Evolutionary conservation across 2,797 vertebrate species (phyloP).

Genomic region (Semotilus atromaculatus): DNA sequence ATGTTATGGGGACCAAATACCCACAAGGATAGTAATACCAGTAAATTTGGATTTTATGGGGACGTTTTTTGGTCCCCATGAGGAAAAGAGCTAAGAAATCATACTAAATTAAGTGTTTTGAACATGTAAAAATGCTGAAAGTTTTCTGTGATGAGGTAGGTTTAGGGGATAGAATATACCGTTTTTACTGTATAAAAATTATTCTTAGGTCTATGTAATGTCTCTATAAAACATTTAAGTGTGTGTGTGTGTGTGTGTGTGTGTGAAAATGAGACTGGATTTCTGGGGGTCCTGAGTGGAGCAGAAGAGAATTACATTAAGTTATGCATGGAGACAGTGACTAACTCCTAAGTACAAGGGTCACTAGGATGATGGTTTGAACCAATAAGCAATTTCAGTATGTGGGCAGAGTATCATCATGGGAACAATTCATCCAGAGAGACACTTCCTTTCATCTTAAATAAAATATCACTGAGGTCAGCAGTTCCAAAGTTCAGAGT

Average conservation of each 20-base stretch:
- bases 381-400: constrained; percentile 36
- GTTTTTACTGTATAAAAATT: too few species aligned
- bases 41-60: too few species aligned
- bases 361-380: constrained; percentile 43
- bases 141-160: too few species aligned
- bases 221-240: too few species aligned
- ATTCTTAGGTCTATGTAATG: too few species aligned
- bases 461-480: background rate
- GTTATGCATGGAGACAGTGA: constrained; percentile 52
- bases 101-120: too few species aligned
- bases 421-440: constrained; percentile 20
- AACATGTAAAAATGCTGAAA: too few species aligned
- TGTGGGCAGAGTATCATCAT: constrained; percentile 39
- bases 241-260: background rate
- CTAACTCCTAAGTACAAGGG: constrained; percentile 51
- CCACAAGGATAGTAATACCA: too few species aligned
- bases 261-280: background rate
- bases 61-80: too few species aligned
- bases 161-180: too few species aligned
- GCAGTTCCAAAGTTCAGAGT: constrained; percentile 19
- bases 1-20: background rate
- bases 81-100: too few species aligned
- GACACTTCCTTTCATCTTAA: constrained; percentile 35
- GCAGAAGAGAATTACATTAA: constrained; percentile 12
- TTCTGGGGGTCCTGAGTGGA: background rate